Percentiles rank a stretch among this genome's conserved stretches.
phyloP scores from a whole-genome alignment of 92 coral and sea anemone genomes.

The Zoanthus sociatus region DNA sequence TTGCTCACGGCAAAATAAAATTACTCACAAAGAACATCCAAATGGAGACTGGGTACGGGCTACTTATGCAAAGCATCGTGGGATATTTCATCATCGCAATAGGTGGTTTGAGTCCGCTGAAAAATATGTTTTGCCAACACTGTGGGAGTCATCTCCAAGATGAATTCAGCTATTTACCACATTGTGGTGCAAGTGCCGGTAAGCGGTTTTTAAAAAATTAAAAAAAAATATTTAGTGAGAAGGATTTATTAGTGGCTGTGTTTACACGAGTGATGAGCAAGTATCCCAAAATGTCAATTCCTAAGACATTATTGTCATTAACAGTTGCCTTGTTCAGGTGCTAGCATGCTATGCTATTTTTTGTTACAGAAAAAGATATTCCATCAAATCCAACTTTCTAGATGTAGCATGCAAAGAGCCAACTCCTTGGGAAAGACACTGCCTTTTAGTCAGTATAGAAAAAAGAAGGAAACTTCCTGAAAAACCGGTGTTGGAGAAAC shows the following conservation, averaged over 20 bases:
- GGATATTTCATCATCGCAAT: conserved; percentile 19
- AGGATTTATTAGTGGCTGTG: not conserved
- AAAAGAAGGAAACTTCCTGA: no score
- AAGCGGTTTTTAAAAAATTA: not conserved
- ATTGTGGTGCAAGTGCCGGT: conserved; percentile 22
- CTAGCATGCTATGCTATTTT: no score
- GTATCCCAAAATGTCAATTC: no score
- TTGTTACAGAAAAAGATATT: no score
- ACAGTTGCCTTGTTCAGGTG: no score
- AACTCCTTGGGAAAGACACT: no score
- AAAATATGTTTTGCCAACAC: conserved; percentile 11
- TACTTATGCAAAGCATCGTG: conserved; percentile 15
- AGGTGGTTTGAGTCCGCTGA: not conserved
- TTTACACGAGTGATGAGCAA: no score
- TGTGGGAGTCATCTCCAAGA: conserved; percentile 19
- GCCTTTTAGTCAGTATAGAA: no score
- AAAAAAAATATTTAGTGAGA: not conserved
- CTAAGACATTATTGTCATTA: no score
- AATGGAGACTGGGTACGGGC: conserved; percentile 17
- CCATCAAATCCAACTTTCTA: no score
- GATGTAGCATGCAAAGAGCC: no score
- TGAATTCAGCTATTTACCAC: conserved; percentile 3
- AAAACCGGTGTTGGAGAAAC: no score
- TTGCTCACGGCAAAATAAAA: not conserved
- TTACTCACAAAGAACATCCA: not conserved